Conservation (phyloP, 1,140 invertebrate species). For the Rhyzopertha dominica region DNA sequence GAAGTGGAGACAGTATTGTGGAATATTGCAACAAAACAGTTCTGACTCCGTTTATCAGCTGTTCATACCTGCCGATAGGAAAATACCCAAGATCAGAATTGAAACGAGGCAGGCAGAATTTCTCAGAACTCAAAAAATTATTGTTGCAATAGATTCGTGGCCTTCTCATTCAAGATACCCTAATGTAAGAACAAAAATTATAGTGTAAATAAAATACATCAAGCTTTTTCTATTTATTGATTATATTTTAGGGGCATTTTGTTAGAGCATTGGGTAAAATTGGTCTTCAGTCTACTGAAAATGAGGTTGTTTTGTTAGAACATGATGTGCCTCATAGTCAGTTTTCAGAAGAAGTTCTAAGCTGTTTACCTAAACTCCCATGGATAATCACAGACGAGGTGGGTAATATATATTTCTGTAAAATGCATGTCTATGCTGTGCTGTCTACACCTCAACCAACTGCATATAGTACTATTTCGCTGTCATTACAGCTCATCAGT, state of each 20-base stretch:
- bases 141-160: conserved; percentile 92
- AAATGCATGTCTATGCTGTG: too few species aligned
- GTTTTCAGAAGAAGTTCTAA: conserved; percentile 91
- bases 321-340: conserved; percentile 95
- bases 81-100: conserved; percentile 86
- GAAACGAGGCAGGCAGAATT: conserved; percentile 84
- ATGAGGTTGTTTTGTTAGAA: conserved; percentile 91
- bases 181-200: conserved; percentile 43
- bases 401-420: too few species aligned
- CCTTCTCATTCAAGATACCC: conserved; percentile 77
- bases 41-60: conserved; percentile 71
- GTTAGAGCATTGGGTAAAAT: conserved; percentile 76
- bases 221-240: background rate
- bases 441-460: too few species aligned
- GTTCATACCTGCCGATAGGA: conserved; percentile 84
- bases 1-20: conserved; percentile 97
- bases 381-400: conserved; percentile 85
- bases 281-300: conserved; percentile 83
- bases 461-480: too few species aligned
- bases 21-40: conserved; percentile 78
- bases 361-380: conserved; percentile 84
- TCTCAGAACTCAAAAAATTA: conserved; percentile 78
- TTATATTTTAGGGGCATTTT: conserved; percentile 70
- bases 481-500: too few species aligned
- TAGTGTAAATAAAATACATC: too few species aligned